Base-by-base conservation (phyloP, 2,797 vertebrate species). In the Megaceryle alcyon region DNA sequence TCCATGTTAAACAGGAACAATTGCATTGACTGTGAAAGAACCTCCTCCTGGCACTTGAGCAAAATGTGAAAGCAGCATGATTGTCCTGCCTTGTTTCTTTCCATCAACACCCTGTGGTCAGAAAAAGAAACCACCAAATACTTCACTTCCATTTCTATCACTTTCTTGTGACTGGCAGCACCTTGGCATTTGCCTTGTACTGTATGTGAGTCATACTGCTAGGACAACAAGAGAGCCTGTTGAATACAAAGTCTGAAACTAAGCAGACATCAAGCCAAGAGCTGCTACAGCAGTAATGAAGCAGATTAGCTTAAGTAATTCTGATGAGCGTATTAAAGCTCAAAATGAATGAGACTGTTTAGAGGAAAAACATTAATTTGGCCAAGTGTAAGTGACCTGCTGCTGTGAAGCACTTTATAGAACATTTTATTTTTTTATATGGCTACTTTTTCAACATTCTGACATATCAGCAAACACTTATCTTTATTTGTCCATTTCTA, bases 51-150 rank as follows among this genome's bases (percentile, higher is more conserved):
- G 95, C 86, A 69, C 84, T 89, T 63, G 13, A 91, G 90, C 77
- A 65, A 88, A 88, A 92, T 73, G 56, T 87, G 69, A 94, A 90
- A 96, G 82, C 49, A 51, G 92, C 43, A 15, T 77, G 95, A 85
- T 85, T 94, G 82, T 94, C 78, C 78, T 86, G 92, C 93, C 88
- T 94, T 93, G 88, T 88, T 90, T 94, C 90, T 92, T 92, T 95
- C 95, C 92, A 71, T 90, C 81, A 91, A 90, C 94, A 84, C 91
- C 51, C 77, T 44, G 88, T 70, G 86, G 71, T 92, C 93, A 93
- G 93, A 90, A 88, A 96, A 92, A 96, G 92, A 95, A 94, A 92
- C 54, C 69, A 88, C 72, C 59, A 46, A 94, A 93, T 82, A 75
- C 90, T 91, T 92, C 72, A 35, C 75, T 92, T 94, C 89, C 76